phyloP scores from a whole-genome alignment of 2,888 invertebrate species.

The Scrobipalpa costella region DNA sequence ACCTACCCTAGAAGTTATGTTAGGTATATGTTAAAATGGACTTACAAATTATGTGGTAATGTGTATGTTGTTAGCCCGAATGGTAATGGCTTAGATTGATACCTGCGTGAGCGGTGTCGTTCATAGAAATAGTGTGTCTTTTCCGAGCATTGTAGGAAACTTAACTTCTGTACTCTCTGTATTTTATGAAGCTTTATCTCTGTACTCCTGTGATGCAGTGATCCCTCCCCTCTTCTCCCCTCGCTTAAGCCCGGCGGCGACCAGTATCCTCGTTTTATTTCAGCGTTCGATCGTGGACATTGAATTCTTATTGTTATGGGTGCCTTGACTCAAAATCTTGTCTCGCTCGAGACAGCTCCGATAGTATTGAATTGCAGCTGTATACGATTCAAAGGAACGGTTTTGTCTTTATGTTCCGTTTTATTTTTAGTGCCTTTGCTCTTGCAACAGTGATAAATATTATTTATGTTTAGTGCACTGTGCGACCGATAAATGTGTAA shows the following conservation, averaged over 20 bases:
- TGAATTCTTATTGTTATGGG: conserved; percentile 46
- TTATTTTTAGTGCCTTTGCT: background rate
- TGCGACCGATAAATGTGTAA: no score
- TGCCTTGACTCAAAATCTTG: conserved; percentile 35
- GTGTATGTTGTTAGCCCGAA: no score
- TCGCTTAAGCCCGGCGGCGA: conserved; percentile 38
- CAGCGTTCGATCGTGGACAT: conserved; percentile 30
- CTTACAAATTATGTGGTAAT: no score
- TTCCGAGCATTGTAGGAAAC: no score
- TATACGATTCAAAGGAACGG: conserved; percentile 13
- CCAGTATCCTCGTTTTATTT: conserved; percentile 32
- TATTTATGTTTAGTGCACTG: no score
- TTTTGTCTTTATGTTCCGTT: background rate
- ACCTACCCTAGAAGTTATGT: no score
- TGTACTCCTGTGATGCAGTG: conserved; percentile 49
- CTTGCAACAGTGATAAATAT: background rate
- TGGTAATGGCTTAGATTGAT: no score
- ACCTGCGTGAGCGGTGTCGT: no score
- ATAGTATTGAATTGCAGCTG: conserved; percentile 8
- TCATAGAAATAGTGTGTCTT: no score
- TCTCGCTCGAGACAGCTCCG: background rate
- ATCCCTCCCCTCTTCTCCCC: conserved; percentile 30
- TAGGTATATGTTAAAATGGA: no score
- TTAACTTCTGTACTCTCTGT: no score
- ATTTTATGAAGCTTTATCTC: no score